A percentile compares a stretch with the other conserved stretches of the same genome.
These are phyloP conservation scores for Lymantria monacha DNA, from an alignment of 2,888 invertebrate genomes.

Conservation along the genomic window DNA sequence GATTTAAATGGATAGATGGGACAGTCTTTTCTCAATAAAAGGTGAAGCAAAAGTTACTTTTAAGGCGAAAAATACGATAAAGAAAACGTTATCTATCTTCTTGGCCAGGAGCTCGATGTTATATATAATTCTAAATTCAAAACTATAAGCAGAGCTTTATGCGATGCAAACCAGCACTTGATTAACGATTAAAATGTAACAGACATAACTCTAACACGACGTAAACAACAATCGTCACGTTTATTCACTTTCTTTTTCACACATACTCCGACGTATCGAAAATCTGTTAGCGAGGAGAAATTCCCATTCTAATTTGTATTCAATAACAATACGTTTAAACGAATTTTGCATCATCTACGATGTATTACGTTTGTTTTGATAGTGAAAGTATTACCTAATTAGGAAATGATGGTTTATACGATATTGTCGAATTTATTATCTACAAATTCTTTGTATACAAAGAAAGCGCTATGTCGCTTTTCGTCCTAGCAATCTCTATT, in stretches of 20 bases:
- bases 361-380: conserved; percentile 50
- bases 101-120: too few relatives aligned
- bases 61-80: too few relatives aligned
- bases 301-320: conserved; percentile 70
- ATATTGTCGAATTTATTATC: not conserved
- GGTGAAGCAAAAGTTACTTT: too few relatives aligned
- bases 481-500: conserved; percentile 28
- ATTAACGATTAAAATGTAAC: conserved; percentile 38
- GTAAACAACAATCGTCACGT: conserved; percentile 43
- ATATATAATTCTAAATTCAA: too few relatives aligned
- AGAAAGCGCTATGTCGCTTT: conserved; percentile 15
- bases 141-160: not conserved
- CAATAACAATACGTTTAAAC: conserved; percentile 50
- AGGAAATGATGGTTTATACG: conserved; percentile 33
- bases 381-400: conserved; percentile 47
- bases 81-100: too few relatives aligned
- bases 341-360: conserved; percentile 57
- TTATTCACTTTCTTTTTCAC: conserved; percentile 65
- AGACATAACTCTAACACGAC: conserved; percentile 27
- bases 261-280: conserved; percentile 52
- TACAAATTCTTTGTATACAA: not conserved
- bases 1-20: too few relatives aligned
- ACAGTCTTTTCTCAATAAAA: too few relatives aligned
- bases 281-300: conserved; percentile 70
- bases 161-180: conserved; percentile 1